phyloP scores from a whole-genome alignment of 2,797 vertebrate species.

The Anomalospiza imberbis region DNA sequence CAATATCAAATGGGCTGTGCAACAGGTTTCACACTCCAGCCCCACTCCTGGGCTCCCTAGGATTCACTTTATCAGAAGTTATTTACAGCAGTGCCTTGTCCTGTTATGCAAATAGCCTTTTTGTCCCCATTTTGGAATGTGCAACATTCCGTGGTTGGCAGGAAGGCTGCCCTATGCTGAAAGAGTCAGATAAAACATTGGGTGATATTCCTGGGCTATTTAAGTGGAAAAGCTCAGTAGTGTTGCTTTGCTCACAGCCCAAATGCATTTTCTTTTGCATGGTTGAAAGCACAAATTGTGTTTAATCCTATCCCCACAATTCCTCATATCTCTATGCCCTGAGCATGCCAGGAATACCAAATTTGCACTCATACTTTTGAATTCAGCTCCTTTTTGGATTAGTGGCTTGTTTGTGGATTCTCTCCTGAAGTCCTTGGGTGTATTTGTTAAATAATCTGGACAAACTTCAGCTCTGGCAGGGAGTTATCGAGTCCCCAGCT shows the following conservation, averaged over 20 bases:
- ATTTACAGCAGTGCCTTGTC: neutral
- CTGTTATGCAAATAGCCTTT: neutral
- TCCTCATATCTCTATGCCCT: neutral
- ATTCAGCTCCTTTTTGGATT: neutral
- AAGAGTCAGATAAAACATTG: neutral
- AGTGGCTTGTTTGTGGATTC: constrained; percentile 14
- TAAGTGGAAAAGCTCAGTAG: neutral
- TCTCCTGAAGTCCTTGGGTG: neutral
- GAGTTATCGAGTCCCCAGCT: neutral
- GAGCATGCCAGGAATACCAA: neutral
- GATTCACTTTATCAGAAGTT: neutral
- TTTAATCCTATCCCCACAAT: neutral
- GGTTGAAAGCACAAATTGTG: neutral
- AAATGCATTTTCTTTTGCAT: neutral
- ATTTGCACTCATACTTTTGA: neutral
- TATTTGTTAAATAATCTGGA: constrained; percentile 40
- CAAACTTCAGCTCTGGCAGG: constrained; percentile 3
- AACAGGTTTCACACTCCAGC: neutral
- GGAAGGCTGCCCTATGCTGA: neutral
- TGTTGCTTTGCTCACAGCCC: neutral
- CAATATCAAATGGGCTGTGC: neutral
- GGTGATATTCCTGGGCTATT: neutral
- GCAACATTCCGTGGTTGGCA: accelerated
- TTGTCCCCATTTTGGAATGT: neutral
- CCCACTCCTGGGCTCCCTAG: neutral